Conservation (phyloP, 2,888 invertebrate species). For the Diarsia dahlii region DNA sequence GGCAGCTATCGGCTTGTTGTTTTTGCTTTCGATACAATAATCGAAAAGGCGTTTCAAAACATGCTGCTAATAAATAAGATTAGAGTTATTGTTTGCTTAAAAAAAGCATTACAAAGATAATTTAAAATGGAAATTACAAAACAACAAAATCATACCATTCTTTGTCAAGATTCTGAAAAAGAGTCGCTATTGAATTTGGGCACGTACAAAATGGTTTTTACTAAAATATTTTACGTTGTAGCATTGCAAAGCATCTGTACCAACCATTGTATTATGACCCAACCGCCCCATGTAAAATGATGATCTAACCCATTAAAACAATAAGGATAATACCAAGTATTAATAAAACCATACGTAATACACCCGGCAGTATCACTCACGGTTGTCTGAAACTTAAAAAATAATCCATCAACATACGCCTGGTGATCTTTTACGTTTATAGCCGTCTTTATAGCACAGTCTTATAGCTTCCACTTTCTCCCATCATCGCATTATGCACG, state of each 20-base stretch:
- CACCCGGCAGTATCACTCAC: conserved; percentile 35
- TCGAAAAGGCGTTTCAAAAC: conserved; percentile 50
- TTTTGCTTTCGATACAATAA: conserved; percentile 63
- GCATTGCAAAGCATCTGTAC: neutral
- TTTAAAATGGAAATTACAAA: conserved; percentile 8
- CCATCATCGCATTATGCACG: conserved; percentile 71
- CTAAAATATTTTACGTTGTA: neutral
- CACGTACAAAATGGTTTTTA: conserved; percentile 32
- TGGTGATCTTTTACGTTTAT: conserved; percentile 69
- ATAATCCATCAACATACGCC: conserved; percentile 62
- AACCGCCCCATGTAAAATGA: neutral
- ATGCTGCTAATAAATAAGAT: conserved; percentile 44
- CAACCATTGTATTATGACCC: neutral
- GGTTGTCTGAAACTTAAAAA: conserved; percentile 58
- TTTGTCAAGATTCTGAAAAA: conserved; percentile 28
- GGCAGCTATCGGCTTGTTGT: conserved; percentile 57
- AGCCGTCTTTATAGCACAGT: conserved; percentile 26
- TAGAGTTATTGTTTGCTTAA: conserved; percentile 8
- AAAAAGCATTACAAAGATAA: conserved; percentile 18
- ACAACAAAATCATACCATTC: neutral
- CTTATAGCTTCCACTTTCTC: conserved; percentile 71
- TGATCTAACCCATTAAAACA: neutral
- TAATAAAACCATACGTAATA: conserved; percentile 26
- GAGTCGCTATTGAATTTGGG: conserved; percentile 9
- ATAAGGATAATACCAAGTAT: conserved; percentile 3